Percentiles rank a stretch among this genome's conserved stretches.
phyloP scores from a whole-genome alignment of 2,113 vertebrate genomes.

The Neodon shergylaensis region DNA sequence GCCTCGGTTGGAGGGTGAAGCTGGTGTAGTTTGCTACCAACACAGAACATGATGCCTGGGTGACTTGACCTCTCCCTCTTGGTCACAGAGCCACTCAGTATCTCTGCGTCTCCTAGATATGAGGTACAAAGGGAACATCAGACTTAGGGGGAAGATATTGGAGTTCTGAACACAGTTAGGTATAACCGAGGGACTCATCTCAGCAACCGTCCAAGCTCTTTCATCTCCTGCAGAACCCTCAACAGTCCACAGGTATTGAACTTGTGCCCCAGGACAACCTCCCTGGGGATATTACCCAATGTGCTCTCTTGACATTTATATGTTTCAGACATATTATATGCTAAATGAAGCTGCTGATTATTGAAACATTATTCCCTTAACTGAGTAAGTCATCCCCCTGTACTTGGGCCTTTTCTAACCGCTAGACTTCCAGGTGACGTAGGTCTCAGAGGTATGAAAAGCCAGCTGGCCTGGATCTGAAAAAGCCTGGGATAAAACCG shows the following conservation, averaged over 20 bases:
- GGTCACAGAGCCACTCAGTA: not conserved
- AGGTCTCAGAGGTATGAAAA: not conserved
- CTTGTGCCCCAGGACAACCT: not conserved
- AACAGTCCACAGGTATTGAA: not conserved
- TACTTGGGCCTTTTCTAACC: not conserved
- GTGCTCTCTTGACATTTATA: not conserved
- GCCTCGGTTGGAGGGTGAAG: not conserved
- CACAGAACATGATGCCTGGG: not conserved
- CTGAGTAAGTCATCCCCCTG: not conserved
- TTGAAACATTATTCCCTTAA: not conserved
- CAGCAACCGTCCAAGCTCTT: not conserved
- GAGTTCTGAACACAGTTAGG: no score
- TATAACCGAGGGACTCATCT: not conserved
- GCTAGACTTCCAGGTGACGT: not conserved
- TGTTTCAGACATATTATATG: not conserved
- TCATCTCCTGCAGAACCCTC: no score
- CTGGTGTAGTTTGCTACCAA: not conserved
- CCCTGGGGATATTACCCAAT: not conserved
- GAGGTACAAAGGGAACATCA: not conserved
- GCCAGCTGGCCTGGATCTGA: no score
- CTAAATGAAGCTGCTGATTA: not conserved
- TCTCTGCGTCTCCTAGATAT: not conserved
- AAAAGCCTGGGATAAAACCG: no score
- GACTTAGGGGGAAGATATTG: not conserved
- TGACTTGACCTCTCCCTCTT: not conserved